phyloP scores from a whole-genome alignment of 1,140 invertebrate species.

The Telenomus remus region DNA sequence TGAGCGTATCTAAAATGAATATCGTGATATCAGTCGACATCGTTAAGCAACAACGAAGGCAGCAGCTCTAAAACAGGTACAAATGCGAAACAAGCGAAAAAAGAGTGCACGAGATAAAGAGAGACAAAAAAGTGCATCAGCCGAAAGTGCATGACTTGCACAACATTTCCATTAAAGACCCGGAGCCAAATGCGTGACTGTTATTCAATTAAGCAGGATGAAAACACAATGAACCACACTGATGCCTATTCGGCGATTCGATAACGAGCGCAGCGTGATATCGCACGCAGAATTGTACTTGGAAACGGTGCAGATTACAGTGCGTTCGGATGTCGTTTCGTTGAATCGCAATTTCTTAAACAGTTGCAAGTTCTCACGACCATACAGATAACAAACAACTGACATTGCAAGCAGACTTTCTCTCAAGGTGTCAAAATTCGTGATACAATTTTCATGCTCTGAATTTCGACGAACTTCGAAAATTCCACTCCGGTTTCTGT shows the following conservation, averaged over 20 bases:
- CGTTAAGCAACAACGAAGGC: constrained; percentile 8
- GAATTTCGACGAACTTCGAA: not conserved
- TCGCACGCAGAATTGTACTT: constrained; percentile 33
- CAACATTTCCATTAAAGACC: constrained; percentile 44
- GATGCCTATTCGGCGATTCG: constrained; percentile 21
- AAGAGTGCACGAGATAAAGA: constrained; percentile 12
- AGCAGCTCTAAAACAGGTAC: not conserved
- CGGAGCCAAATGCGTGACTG: constrained; percentile 42
- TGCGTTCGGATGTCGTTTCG: constrained; percentile 10
- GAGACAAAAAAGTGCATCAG: constrained; percentile 14
- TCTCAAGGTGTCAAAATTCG: too few relatives aligned
- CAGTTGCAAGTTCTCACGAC: constrained; percentile 17
- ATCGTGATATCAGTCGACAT: constrained; percentile 16
- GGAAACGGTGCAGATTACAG: constrained; percentile 35
- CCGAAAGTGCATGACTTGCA: constrained; percentile 56
- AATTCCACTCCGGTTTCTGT: too few relatives aligned
- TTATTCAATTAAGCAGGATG: constrained; percentile 47
- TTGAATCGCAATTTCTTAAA: constrained; percentile 15
- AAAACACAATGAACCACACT: constrained; percentile 34
- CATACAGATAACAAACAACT: not conserved
- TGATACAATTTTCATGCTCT: not conserved
- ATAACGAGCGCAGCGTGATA: constrained; percentile 52
- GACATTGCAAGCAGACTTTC: too few relatives aligned
- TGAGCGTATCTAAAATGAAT: constrained; percentile 34
- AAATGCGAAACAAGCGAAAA: not conserved